phyloP scores from a whole-genome alignment of 2,888 invertebrate species.

The Pediacus dermestoides region DNA sequence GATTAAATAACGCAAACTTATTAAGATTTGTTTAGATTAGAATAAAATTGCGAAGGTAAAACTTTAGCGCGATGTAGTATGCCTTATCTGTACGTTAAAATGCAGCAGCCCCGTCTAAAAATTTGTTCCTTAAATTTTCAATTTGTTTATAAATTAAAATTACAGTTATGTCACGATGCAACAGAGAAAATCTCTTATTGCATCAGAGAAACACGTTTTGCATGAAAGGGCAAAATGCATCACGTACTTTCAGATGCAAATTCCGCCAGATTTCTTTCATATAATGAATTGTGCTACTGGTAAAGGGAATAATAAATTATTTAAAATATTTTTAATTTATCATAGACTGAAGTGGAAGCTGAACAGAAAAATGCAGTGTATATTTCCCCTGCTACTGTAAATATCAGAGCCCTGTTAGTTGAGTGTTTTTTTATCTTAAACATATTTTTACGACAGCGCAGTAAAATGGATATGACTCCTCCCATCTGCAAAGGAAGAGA shows the following conservation, averaged over 20 bases:
- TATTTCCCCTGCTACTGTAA: constrained; percentile 18
- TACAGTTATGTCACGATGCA: too few relatives aligned
- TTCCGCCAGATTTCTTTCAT: constrained; percentile 27
- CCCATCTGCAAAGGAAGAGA: background rate
- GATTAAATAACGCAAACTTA: too few relatives aligned
- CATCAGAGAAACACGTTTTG: constrained; percentile 13
- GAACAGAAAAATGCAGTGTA: constrained; percentile 10
- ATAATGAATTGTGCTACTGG: constrained; percentile 18
- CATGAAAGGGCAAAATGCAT: constrained; percentile 22
- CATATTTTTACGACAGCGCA: constrained; percentile 14
- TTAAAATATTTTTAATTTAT: constrained; percentile 29
- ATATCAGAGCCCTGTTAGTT: constrained; percentile 21
- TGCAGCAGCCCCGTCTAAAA: too few relatives aligned
- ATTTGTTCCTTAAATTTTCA: too few relatives aligned
- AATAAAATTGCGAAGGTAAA: too few relatives aligned
- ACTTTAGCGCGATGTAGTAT: too few relatives aligned
- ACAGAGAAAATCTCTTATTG: constrained; percentile 2
- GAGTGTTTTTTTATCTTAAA: constrained; percentile 14
- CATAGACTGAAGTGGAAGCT: constrained; percentile 11
- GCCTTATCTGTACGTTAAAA: too few relatives aligned
- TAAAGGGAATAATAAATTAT: constrained; percentile 27
- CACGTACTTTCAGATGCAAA: constrained; percentile 27
- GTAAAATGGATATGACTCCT: constrained; percentile 12
- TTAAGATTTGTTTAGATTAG: too few relatives aligned
- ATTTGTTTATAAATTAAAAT: too few relatives aligned